These are phyloP conservation scores for Octomys mimax DNA, from an alignment of 2,797 vertebrate species.

Conservation along the genomic window DNA sequence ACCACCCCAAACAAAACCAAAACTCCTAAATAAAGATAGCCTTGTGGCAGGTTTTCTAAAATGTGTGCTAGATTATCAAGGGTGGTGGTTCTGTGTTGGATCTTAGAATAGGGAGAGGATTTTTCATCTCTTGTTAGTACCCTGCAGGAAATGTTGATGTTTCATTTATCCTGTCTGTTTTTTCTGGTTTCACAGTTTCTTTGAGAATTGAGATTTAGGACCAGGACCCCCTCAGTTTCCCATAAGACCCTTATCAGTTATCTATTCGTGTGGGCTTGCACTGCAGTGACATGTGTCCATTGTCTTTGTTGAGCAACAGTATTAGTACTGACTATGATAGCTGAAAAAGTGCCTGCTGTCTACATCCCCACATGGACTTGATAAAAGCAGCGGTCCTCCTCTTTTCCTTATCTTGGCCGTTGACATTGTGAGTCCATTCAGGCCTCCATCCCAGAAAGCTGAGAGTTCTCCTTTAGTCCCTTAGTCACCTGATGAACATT, in stretches of 20 bases:
- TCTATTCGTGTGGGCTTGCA: constrained; percentile 47
- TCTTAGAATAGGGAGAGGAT: constrained; percentile 19
- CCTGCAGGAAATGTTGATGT: constrained; percentile 31
- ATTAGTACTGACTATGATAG: constrained; percentile 37
- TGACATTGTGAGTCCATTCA: constrained; percentile 12
- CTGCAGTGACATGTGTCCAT: neutral
- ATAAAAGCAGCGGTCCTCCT: constrained; percentile 33
- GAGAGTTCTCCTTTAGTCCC: constrained; percentile 1
- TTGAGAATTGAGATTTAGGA: constrained; percentile 48
- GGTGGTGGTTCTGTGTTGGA: neutral
- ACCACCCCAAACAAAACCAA: neutral
- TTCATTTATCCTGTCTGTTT: constrained; percentile 33
- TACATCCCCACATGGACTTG: neutral
- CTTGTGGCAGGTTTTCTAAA: neutral
- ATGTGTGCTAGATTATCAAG: neutral
- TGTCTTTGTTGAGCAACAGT: constrained; percentile 55
- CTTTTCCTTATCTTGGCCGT: neutral
- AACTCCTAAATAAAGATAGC: neutral
- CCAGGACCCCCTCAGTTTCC: neutral
- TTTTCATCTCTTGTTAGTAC: constrained; percentile 49
- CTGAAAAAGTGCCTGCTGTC: neutral
- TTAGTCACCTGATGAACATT: neutral
- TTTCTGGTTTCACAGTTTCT: constrained; percentile 58
- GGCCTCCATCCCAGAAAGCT: constrained; percentile 14
- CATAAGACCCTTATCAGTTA: constrained; percentile 30